Conservation (phyloP, 2,113 vertebrate species). For the Collichthys lucidus region DNA sequence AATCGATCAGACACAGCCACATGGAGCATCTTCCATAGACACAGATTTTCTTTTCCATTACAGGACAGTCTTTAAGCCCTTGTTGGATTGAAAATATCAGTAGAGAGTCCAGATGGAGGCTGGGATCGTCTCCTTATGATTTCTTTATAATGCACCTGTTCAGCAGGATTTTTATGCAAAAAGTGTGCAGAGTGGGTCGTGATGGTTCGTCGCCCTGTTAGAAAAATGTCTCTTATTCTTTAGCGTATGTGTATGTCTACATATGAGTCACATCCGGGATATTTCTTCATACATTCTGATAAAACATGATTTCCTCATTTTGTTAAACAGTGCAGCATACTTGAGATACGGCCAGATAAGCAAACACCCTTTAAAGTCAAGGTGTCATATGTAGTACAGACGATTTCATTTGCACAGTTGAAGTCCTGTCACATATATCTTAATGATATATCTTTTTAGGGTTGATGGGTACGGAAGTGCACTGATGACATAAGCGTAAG, state of each 20-base stretch:
- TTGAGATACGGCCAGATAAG: not conserved
- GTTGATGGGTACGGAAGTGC: not conserved
- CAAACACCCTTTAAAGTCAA: not conserved
- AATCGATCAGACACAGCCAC: constrained; percentile 29
- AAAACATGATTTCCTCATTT: constrained; percentile 34
- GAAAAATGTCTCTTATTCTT: not conserved
- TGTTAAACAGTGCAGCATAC: not conserved
- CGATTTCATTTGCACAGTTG: not conserved
- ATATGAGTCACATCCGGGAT: constrained; percentile 32
- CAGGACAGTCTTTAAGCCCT: not conserved
- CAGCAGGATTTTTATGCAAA: not conserved
- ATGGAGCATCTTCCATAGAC: not conserved
- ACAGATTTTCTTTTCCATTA: constrained; percentile 17
- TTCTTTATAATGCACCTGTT: not conserved
- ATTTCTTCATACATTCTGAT: constrained; percentile 45
- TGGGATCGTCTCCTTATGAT: not conserved
- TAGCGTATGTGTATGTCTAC: not conserved
- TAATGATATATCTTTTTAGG: not conserved
- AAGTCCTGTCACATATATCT: not conserved
- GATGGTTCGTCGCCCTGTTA: not conserved
- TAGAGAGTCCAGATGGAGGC: not conserved
- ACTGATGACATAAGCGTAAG: not conserved
- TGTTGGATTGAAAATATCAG: constrained; percentile 4
- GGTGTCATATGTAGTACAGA: not conserved
- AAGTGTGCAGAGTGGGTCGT: not conserved